A percentile compares a stretch with the other conserved stretches of the same genome.
Evolutionary conservation across 1,140 invertebrate genomes (phyloP).

Genomic region (Ptiloglossa arizonensis): DNA sequence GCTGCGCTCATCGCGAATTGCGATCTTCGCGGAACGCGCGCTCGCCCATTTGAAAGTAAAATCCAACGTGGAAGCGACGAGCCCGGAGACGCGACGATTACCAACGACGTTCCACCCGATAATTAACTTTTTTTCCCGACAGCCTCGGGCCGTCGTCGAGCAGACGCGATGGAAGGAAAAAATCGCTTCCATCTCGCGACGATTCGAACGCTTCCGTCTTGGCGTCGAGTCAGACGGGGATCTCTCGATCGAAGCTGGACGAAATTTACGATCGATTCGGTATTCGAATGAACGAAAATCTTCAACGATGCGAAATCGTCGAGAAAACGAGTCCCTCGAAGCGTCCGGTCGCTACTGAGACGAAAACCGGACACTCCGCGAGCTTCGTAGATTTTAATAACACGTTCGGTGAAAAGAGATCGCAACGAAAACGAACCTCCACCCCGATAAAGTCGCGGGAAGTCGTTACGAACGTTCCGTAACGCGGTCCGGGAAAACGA

Average conservation of each 20-base stretch:
- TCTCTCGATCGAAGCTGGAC: too few species aligned
- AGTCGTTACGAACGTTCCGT: background rate
- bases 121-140: constrained; percentile 40
- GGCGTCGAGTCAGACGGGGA: too few species aligned
- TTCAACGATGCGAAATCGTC: too few species aligned
- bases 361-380: too few species aligned
- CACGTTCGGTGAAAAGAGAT: too few species aligned
- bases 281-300: too few species aligned
- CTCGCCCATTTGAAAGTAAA: constrained; percentile 64
- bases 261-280: too few species aligned
- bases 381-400: too few species aligned
- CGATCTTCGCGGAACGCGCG: constrained; percentile 64
- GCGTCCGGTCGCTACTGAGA: too few species aligned
- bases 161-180: background rate
- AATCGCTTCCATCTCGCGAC: background rate
- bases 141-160: background rate
- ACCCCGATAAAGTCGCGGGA: too few species aligned
- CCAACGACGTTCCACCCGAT: constrained; percentile 23
- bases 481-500: background rate
- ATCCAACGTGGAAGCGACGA: constrained; percentile 33
- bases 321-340: too few species aligned
- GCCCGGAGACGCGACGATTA: constrained; percentile 8
- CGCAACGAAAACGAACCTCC: too few species aligned
- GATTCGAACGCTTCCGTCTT: constrained; percentile 4
- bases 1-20: constrained; percentile 60